Conservation (phyloP, 2,888 invertebrate genomes). For the Oscheius myriophilus region DNA sequence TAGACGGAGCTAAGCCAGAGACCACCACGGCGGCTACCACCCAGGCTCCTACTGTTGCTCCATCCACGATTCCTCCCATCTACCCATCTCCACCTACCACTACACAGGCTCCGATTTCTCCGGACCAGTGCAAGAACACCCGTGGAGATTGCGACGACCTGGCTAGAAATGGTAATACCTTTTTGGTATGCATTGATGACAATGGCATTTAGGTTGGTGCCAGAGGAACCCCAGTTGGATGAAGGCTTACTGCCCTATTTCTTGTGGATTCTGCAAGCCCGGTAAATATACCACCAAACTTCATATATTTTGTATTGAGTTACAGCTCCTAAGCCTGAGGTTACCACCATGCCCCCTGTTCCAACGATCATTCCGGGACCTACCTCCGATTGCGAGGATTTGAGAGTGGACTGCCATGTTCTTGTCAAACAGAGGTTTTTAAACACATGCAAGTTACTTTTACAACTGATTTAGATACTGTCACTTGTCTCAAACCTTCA, state of each 20-base stretch:
- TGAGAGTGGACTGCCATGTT: constrained; percentile 65
- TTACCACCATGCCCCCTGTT: background rate
- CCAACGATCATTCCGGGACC: constrained; percentile 29
- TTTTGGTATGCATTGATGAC: background rate
- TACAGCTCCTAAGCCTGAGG: background rate
- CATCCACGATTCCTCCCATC: constrained; percentile 9
- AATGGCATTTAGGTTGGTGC: constrained; percentile 62
- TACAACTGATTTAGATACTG: constrained; percentile 43
- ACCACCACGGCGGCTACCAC: constrained; percentile 25
- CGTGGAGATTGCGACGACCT: constrained; percentile 67
- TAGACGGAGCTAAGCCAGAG: constrained; percentile 7
- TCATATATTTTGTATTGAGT: too few species aligned
- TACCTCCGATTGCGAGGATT: constrained; percentile 61
- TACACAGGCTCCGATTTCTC: constrained; percentile 34
- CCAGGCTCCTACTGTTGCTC: constrained; percentile 21
- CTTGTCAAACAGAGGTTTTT: constrained; percentile 50
- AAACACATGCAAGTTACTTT: too few species aligned
- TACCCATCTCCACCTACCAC: constrained; percentile 40
- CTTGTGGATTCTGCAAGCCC: constrained; percentile 61
- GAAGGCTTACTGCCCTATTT: constrained; percentile 63
- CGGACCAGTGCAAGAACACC: constrained; percentile 58
- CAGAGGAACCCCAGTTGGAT: constrained; percentile 68
- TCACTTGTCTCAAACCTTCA: constrained; percentile 58
- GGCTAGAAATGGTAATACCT: constrained; percentile 56
- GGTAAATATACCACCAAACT: background rate